Evolutionary conservation across 2,113 vertebrate species (phyloP).

Genomic region (Coptodon rendalli): DNA sequence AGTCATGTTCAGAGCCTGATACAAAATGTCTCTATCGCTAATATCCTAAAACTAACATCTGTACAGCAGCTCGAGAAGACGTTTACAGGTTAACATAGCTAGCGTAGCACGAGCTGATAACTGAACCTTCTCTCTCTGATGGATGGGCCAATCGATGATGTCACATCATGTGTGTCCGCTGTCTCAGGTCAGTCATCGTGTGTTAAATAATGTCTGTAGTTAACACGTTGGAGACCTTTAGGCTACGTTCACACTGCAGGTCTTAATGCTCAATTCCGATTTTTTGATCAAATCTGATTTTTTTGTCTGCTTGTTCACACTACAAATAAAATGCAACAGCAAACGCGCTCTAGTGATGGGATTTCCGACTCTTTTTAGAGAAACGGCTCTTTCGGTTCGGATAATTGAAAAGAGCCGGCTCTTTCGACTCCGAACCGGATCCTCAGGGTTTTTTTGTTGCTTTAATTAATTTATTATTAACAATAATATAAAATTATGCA

Average conservation of each 20-base stretch:
- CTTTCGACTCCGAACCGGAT: too few relatives aligned
- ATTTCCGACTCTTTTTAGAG: too few relatives aligned
- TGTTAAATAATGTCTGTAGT: background rate
- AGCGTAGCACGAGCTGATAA: fast-evolving
- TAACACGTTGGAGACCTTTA: background rate
- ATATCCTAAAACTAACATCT: background rate
- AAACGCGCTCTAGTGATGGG: too few relatives aligned
- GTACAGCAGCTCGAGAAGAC: background rate
- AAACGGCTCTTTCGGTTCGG: too few relatives aligned
- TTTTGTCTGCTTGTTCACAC: too few relatives aligned
- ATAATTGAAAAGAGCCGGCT: too few relatives aligned
- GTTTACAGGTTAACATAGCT: background rate
- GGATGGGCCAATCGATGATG: background rate
- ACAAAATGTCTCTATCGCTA: background rate
- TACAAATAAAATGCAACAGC: too few relatives aligned
- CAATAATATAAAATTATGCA: too few relatives aligned
- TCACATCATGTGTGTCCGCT: background rate
- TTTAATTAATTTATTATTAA: too few relatives aligned
- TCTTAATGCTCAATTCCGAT: too few relatives aligned
- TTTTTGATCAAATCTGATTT: too few relatives aligned
- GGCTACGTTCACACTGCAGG: background rate
- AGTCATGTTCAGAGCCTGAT: fast-evolving
- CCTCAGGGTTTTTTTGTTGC: too few relatives aligned
- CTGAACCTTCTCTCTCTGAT: background rate
- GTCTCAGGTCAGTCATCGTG: background rate